Percentiles rank a stretch among this genome's conserved stretches.
Evolutionary conservation across 1,140 invertebrate species (phyloP).

Genomic region (Aphelinus atriplicis): DNA sequence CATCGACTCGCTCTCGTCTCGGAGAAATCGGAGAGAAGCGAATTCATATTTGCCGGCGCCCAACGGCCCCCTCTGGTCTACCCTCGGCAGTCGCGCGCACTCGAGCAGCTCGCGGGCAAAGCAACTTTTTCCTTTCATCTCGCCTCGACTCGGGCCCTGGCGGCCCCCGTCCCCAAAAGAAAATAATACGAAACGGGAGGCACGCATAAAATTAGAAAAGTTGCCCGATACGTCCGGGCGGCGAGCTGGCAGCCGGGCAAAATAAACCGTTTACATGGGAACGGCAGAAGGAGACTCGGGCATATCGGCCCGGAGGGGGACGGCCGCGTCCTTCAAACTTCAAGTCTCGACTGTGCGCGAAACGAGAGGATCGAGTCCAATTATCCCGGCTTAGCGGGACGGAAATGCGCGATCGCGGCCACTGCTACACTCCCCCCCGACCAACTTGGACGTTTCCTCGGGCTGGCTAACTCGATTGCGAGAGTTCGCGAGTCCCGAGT

Average conservation of each 20-base stretch:
- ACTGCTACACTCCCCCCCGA: background rate
- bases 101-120: no score
- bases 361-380: constrained; percentile 35
- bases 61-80: no score
- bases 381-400: constrained; percentile 44
- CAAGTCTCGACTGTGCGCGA: background rate
- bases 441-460: background rate
- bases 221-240: background rate
- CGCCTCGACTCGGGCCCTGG: no score
- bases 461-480: constrained; percentile 23
- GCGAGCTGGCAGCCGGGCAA: background rate
- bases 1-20: no score
- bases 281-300: no score
- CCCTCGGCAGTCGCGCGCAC: no score
- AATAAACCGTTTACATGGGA: constrained; percentile 29
- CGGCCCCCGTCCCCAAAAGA: no score
- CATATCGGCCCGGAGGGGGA: no score
- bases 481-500: background rate
- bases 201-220: constrained; percentile 31
- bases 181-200: constrained; percentile 2
- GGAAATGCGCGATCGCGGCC: constrained; percentile 28
- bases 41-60: no score
- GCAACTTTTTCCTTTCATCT: no score
- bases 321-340: background rate
- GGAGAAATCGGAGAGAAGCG: no score